Conservation (phyloP, 2,888 invertebrate genomes). For the Chloromyia formosa region DNA sequence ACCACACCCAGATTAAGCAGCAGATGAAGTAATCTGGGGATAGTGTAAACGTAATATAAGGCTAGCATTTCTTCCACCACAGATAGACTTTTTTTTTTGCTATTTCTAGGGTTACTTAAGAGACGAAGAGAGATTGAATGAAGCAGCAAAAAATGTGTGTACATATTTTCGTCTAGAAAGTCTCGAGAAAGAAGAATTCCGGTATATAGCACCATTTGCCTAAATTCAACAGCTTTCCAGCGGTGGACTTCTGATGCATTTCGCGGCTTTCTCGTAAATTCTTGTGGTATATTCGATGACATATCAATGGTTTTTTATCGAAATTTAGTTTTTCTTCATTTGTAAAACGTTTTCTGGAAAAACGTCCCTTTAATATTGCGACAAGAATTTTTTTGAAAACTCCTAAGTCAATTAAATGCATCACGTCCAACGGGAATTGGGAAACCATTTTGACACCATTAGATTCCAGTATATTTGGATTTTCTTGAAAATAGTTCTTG, state of each 20-base stretch:
- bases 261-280: too few relatives aligned
- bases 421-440: conserved; percentile 45
- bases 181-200: conserved; percentile 31
- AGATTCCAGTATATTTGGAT: neutral
- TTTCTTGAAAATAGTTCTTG: too few relatives aligned
- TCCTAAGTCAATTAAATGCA: conserved; percentile 47
- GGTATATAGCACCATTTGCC: conserved; percentile 37
- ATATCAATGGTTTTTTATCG: conserved; percentile 23
- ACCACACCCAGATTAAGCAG: too few relatives aligned
- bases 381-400: conserved; percentile 41
- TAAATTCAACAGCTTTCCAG: neutral
- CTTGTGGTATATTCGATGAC: neutral
- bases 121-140: conserved; percentile 39
- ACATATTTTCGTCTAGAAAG: conserved; percentile 31
- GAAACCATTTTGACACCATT: conserved; percentile 34
- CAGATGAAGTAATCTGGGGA: too few relatives aligned
- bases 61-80: too few relatives aligned
- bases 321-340: neutral
- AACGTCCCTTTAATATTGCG: neutral
- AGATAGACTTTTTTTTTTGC: too few relatives aligned
- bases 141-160: conserved; percentile 31
- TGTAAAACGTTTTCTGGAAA: too few relatives aligned
- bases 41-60: too few relatives aligned
- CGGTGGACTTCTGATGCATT: too few relatives aligned
- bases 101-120: too few relatives aligned